These are phyloP conservation scores for Albula glossodonta DNA, from an alignment of 2,113 vertebrate genomes.

Conservation along the genomic window DNA sequence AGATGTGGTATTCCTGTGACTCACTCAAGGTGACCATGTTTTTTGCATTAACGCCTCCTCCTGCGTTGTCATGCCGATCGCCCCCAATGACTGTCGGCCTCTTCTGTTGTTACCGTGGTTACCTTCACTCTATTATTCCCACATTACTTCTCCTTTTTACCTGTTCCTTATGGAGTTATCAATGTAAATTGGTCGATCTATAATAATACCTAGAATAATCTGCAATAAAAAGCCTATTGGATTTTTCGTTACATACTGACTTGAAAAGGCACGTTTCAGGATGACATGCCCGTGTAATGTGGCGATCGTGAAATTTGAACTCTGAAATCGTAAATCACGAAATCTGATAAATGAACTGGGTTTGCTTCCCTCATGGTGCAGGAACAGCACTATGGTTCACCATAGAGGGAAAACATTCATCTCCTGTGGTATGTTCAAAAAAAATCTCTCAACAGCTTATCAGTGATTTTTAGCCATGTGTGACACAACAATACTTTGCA, in stretches of 20 bases:
- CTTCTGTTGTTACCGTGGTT: constrained; percentile 39
- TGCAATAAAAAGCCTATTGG: neutral
- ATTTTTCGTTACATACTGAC: neutral
- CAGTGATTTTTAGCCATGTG: neutral
- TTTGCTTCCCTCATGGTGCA: neutral
- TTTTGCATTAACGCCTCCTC: constrained; percentile 19
- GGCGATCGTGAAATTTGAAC: neutral
- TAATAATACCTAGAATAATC: neutral
- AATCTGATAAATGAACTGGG: neutral
- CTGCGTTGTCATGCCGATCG: constrained; percentile 21
- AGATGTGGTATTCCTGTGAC: constrained; percentile 39
- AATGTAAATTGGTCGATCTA: constrained; percentile 23
- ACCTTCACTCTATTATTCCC: constrained; percentile 1
- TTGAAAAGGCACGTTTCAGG: neutral
- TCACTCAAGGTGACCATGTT: constrained; percentile 51
- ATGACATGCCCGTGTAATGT: neutral
- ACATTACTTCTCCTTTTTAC: neutral
- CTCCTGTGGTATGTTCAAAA: neutral
- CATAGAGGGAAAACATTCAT: neutral
- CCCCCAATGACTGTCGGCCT: constrained; percentile 4
- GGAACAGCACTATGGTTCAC: neutral
- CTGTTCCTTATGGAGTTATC: neutral
- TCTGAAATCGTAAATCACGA: neutral
- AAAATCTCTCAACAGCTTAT: neutral
- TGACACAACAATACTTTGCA: neutral